phyloP scores from a whole-genome alignment of 1,140 invertebrate genomes.

The Solenopsis fugax region DNA sequence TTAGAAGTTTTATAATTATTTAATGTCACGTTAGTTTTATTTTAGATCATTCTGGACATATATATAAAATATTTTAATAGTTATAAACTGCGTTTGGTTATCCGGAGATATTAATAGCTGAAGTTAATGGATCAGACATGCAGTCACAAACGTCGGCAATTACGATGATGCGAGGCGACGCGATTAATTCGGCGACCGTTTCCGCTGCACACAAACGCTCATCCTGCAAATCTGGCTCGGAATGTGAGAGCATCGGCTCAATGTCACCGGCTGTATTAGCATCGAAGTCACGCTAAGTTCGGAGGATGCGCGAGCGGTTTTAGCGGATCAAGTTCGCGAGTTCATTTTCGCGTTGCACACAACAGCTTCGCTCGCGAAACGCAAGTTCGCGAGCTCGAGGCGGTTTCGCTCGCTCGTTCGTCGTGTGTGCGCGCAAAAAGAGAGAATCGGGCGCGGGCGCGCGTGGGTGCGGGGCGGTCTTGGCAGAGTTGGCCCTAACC shows the following conservation, averaged over 20 bases:
- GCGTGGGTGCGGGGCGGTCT: slow-evolving; percentile 75
- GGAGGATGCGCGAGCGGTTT: not conserved
- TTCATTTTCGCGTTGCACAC: not conserved
- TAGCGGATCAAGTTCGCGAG: slow-evolving; percentile 26
- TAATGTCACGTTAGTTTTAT: not conserved
- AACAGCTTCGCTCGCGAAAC: not conserved
- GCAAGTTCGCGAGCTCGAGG: slow-evolving; percentile 6
- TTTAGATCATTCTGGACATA: no score
- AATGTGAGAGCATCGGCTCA: not conserved
- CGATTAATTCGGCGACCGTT: slow-evolving; percentile 16
- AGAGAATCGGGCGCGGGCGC: slow-evolving; percentile 57
- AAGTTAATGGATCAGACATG: not conserved
- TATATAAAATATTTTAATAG: not conserved
- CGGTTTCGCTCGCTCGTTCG: slow-evolving; percentile 31
- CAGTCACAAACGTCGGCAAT: not conserved
- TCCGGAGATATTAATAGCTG: not conserved
- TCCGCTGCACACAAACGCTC: slow-evolving; percentile 21
- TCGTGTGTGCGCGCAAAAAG: slow-evolving; percentile 40
- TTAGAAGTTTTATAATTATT: not conserved
- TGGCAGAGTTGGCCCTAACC: slow-evolving; percentile 82
- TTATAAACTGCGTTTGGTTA: not conserved
- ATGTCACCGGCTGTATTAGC: slow-evolving; percentile 35
- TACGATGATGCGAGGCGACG: not conserved
- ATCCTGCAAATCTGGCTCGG: slow-evolving; percentile 16
- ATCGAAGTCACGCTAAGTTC: not conserved